A percentile compares a stretch with the other conserved stretches of the same genome.
phyloP scores from a whole-genome alignment of 2,888 invertebrate species.

The Macrosoma leucophasiata region DNA sequence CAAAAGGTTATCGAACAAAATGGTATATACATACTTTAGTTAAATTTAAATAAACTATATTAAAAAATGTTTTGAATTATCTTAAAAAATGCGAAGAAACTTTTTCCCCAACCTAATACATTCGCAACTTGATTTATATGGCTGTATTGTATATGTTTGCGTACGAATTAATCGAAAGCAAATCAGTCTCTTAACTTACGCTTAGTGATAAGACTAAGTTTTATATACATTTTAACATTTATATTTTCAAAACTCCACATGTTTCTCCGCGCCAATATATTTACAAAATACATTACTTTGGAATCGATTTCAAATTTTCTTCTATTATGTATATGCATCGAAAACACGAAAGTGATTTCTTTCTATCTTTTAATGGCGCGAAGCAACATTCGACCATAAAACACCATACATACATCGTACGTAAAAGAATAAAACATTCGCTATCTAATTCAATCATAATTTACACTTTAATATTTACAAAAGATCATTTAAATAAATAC shows the following conservation, averaged over 20 bases:
- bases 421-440: slow-evolving; percentile 39
- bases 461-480: slow-evolving; percentile 64
- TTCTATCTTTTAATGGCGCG: slow-evolving; percentile 24
- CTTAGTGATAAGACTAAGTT: slow-evolving; percentile 53
- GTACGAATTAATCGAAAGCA: slow-evolving; percentile 39
- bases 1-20: too few species aligned
- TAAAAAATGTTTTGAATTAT: too few species aligned
- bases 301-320: slow-evolving; percentile 6
- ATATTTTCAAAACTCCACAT: slow-evolving; percentile 26
- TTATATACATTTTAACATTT: slow-evolving; percentile 52
- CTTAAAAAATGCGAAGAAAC: too few species aligned
- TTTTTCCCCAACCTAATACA: too few species aligned
- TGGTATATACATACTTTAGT: too few species aligned
- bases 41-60: too few species aligned
- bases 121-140: too few species aligned
- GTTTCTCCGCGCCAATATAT: slow-evolving; percentile 32
- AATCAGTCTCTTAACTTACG: slow-evolving; percentile 72
- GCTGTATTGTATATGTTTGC: too few species aligned
- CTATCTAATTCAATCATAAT: slow-evolving; percentile 62
- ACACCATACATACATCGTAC: slow-evolving; percentile 28
- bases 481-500: slow-evolving; percentile 60
- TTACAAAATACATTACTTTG: too few species aligned
- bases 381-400: slow-evolving; percentile 25
- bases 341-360: too few species aligned
- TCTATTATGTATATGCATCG: too few species aligned